Evolutionary conservation across 2,797 vertebrate species (phyloP).

Genomic region (Rhinatrema bivittatum): DNA sequence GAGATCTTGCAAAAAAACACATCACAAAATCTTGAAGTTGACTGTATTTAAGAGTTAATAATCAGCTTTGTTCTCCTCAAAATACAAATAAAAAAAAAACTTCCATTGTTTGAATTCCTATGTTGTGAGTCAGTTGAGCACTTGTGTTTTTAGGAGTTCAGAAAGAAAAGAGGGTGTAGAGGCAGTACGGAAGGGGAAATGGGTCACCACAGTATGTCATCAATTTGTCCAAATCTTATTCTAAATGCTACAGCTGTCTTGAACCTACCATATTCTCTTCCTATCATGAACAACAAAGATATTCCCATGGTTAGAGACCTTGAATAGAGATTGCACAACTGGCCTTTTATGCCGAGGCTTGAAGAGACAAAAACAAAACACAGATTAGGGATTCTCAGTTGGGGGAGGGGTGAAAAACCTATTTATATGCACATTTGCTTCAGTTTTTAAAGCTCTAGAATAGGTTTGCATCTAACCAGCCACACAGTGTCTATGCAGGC

Average conservation of each 20-base stretch:
- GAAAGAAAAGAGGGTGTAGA: not conserved
- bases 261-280: not conserved
- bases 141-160: not conserved
- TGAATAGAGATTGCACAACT: constrained; percentile 6
- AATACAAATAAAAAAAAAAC: no score
- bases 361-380: constrained; percentile 13
- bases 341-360: not conserved
- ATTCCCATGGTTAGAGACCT: constrained; percentile 10
- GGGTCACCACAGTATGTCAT: no score
- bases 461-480: not conserved
- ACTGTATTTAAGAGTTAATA: not conserved
- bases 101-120: not conserved
- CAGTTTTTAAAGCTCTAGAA: not conserved
- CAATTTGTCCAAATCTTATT: no score
- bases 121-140: rapidly evolving
- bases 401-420: not conserved
- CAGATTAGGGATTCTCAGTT: constrained; percentile 4
- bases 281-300: constrained; percentile 8
- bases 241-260: not conserved
- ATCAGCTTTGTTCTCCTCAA: no score
- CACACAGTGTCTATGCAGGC: no score
- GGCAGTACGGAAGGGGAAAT: no score
- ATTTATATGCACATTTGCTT: constrained; percentile 23
- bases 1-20: rapidly evolving
- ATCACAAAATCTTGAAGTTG: not conserved